These are phyloP conservation scores for Lottia gigantea DNA, from an alignment of 2,888 invertebrate species.

Conservation along the genomic window DNA sequence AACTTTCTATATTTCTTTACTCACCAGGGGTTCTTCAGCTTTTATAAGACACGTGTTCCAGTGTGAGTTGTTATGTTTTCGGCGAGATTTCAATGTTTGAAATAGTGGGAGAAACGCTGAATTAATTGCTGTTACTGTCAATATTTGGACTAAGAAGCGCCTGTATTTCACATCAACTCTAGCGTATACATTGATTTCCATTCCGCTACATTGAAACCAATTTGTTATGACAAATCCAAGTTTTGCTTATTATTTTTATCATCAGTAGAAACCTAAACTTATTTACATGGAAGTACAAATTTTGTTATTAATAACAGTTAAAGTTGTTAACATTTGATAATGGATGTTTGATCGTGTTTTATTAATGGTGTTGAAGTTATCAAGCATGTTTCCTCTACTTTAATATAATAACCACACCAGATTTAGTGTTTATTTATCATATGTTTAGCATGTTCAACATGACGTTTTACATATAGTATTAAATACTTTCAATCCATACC, in stretches of 20 bases:
- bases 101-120: not conserved
- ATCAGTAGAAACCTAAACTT: not conserved
- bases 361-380: not conserved
- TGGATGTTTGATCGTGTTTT: not conserved
- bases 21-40: not conserved
- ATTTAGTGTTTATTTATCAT: too few relatives aligned
- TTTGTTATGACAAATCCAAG: conserved; percentile 10
- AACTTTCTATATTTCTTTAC: conserved; percentile 9
- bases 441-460: too few relatives aligned
- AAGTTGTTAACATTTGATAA: conserved; percentile 7
- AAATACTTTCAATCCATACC: too few relatives aligned
- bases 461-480: too few relatives aligned
- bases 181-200: conserved; percentile 6
- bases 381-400: not conserved
- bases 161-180: conserved; percentile 10
- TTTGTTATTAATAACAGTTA: not conserved
- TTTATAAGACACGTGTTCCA: not conserved
- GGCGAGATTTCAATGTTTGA: not conserved
- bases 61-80: conserved; percentile 3
- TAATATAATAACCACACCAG: too few relatives aligned
- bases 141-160: not conserved
- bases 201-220: conserved; percentile 6
- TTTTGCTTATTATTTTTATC: not conserved
- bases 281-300: conserved; percentile 9
- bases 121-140: conserved; percentile 1